Evolutionary conservation across 2,888 invertebrate genomes (phyloP).

Genomic region (Tipula vernalis): DNA sequence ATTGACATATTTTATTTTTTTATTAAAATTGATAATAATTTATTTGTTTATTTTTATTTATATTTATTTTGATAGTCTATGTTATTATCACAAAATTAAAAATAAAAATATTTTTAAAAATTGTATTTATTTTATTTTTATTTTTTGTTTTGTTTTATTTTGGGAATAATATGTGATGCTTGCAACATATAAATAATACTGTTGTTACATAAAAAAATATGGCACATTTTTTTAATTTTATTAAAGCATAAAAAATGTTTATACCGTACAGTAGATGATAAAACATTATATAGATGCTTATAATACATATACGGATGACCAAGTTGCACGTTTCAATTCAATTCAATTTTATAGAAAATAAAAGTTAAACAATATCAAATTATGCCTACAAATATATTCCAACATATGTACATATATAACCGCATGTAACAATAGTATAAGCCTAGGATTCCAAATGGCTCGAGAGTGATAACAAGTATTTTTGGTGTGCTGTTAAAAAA

Average conservation of each 20-base stretch:
- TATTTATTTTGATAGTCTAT: neutral
- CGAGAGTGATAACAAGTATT: too few relatives aligned
- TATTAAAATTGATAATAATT: neutral
- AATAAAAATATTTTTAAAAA: neutral
- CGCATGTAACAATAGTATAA: too few relatives aligned
- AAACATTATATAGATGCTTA: too few relatives aligned
- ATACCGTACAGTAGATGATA: neutral
- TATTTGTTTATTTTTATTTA: neutral
- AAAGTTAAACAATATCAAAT: too few relatives aligned
- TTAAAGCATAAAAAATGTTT: neutral
- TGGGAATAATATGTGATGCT: neutral
- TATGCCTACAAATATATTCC: too few relatives aligned
- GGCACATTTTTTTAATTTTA: neutral
- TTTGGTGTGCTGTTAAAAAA: too few relatives aligned
- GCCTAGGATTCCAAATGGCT: too few relatives aligned
- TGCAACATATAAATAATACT: neutral
- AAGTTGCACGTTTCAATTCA: too few relatives aligned
- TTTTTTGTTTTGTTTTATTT: neutral
- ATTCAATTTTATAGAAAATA: too few relatives aligned
- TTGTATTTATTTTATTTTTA: neutral
- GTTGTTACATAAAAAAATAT: neutral
- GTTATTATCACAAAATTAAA: neutral
- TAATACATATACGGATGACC: too few relatives aligned
- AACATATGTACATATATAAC: too few relatives aligned
- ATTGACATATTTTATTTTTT: neutral